Evolutionary conservation across 2,888 invertebrate genomes (phyloP).

Genomic region (Agriopis aurantiaria): DNA sequence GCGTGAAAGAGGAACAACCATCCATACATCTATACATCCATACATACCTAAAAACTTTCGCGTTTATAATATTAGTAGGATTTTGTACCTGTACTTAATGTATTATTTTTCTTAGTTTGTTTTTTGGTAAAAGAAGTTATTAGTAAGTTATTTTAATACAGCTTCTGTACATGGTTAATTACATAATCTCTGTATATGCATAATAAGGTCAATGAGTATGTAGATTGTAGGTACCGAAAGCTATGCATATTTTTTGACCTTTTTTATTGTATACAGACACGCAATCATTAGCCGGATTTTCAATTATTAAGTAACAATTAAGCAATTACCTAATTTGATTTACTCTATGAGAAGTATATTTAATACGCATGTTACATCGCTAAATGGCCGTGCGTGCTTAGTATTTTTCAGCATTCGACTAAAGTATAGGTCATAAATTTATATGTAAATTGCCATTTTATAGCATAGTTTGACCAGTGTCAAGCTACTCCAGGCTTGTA

Average conservation of each 20-base stretch:
- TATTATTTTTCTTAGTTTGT: background rate
- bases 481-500: slow-evolving; percentile 10
- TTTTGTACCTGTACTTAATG: no score
- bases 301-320: background rate
- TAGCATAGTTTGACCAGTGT: slow-evolving; percentile 14
- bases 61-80: no score
- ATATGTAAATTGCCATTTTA: slow-evolving; percentile 20
- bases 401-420: slow-evolving; percentile 10
- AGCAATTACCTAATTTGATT: slow-evolving; percentile 18
- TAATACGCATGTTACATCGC: slow-evolving; percentile 3
- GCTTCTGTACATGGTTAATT: no score
- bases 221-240: no score
- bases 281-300: slow-evolving; percentile 25
- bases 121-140: background rate
- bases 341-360: slow-evolving; percentile 16
- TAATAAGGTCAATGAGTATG: no score
- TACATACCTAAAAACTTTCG: no score
- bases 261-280: slow-evolving; percentile 10
- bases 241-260: background rate
- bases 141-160: no score
- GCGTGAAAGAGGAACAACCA: no score
- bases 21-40: no score
- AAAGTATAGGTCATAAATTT: slow-evolving; percentile 15
- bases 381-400: slow-evolving; percentile 19
- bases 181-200: no score